Conservation (phyloP, 2,113 vertebrate genomes). For the Sander lucioperca region DNA sequence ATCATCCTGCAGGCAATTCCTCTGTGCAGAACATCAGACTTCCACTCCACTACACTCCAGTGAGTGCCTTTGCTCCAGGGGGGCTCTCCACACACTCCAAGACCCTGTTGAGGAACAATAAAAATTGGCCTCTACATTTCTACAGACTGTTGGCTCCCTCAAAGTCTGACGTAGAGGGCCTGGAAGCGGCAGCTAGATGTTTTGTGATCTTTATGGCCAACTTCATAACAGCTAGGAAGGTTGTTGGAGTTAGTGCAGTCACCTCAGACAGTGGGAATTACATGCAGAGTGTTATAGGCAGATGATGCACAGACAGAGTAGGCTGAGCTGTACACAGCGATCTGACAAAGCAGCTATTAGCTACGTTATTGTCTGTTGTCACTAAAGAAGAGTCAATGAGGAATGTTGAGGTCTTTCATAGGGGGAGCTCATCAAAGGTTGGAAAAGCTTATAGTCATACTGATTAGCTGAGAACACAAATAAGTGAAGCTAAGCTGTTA, state of each 20-base stretch:
- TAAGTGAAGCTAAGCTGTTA: neutral
- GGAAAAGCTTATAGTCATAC: neutral
- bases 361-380: neutral
- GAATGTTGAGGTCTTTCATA: neutral
- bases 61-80: conserved; percentile 12
- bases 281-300: neutral
- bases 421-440: neutral
- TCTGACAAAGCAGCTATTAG: neutral
- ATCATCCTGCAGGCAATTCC: conserved; percentile 19
- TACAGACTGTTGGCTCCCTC: conserved; percentile 10
- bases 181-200: conserved; percentile 20
- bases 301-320: neutral
- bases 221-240: conserved; percentile 14
- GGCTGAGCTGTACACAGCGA: neutral
- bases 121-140: conserved; percentile 31
- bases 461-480: neutral
- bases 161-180: conserved; percentile 26
- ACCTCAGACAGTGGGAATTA: conserved; percentile 5
- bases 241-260: conserved; percentile 12
- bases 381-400: neutral
- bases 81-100: conserved; percentile 4
- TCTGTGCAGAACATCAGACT: conserved; percentile 27
- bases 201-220: conserved; percentile 23
- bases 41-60: conserved; percentile 41
- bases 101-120: conserved; percentile 25